These are phyloP conservation scores for Sapayoa aenigma DNA, from an alignment of 2,113 vertebrate genomes.

Conservation along the genomic window DNA sequence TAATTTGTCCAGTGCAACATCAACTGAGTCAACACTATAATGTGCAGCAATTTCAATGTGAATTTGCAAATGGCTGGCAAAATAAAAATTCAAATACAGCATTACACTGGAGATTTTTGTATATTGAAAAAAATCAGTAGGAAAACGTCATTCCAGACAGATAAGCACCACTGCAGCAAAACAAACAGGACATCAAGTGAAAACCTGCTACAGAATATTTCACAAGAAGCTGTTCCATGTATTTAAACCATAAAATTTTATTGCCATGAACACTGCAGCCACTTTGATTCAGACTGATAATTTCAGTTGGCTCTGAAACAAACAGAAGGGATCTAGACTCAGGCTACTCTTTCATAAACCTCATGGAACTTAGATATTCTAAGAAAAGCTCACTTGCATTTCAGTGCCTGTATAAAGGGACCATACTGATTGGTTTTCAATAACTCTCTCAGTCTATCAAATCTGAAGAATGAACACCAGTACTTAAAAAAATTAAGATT, in stretches of 20 bases:
- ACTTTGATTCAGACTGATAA: background rate
- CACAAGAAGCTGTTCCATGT: background rate
- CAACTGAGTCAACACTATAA: background rate
- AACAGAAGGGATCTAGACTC: background rate
- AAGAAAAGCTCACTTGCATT: background rate
- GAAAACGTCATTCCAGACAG: background rate
- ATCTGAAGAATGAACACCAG: background rate
- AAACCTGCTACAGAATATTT: background rate
- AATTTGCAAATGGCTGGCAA: background rate
- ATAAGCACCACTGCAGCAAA: background rate
- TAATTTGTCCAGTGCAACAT: background rate
- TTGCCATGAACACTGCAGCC: background rate
- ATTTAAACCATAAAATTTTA: background rate
- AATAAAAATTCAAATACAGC: background rate
- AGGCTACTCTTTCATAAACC: background rate
- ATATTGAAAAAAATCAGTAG: background rate
- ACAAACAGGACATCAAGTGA: background rate
- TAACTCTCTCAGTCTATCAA: background rate
- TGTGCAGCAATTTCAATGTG: accelerated
- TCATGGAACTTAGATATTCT: background rate
- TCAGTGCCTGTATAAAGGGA: background rate
- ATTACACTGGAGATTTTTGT: background rate
- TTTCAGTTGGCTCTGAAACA: background rate
- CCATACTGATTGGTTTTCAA: background rate
- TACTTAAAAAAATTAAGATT: background rate